Evolutionary conservation across 23 tunicate genomes (phyloP), one percentile per base, ranked within the genome.

Genomic region (Oikopleura dioica): DNA sequence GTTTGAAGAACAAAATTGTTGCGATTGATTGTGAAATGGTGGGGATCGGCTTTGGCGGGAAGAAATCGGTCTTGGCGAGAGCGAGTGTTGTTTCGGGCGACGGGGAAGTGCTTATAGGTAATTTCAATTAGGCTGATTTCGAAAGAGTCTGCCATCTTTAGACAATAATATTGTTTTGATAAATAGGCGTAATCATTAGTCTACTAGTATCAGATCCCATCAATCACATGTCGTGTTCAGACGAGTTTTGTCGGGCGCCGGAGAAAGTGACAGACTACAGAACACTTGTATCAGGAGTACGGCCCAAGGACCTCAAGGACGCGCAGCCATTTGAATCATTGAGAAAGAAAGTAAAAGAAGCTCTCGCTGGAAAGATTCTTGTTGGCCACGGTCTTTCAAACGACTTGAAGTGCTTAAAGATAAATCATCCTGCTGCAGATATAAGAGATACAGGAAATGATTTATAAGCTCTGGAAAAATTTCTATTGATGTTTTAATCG

Each of bases 1-100:
- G n/a, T n/a, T n/a, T n/a, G n/a, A n/a, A n/a, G n/a, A n/a, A n/a
- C n/a, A n/a, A n/a, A n/a, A n/a, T n/a, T n/a, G n/a, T n/a, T n/a
- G n/a, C n/a, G n/a, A n/a, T 28, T 12, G 72, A 63, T 63, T 63
- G 72, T 28, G 72, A 63, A 31, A 63, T 63, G 72, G 72, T 63
- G 72, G 72, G 72, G 2, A 31, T 63, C 5, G 72, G 72, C 5
- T 63, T 12, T 28, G 16, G 16, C 30, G 72, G 72, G 5, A 63
- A 63, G 33, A 63, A 63, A 31, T 63, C 72, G 5, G 72, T 63
- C 26, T 63, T 63, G 33, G 72, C 72, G 2, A 23, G 72, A 16
- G 72, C 72, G 29, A 63, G 30, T 12, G 4, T 63, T 2, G 72
- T 63, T 16, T 23, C 72, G 33, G 72, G 72, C 30, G 26, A 63